Percentiles rank a stretch among this genome's conserved stretches.
phyloP scores from a whole-genome alignment of 1,140 invertebrate species.

The Drosophila arawakana region DNA sequence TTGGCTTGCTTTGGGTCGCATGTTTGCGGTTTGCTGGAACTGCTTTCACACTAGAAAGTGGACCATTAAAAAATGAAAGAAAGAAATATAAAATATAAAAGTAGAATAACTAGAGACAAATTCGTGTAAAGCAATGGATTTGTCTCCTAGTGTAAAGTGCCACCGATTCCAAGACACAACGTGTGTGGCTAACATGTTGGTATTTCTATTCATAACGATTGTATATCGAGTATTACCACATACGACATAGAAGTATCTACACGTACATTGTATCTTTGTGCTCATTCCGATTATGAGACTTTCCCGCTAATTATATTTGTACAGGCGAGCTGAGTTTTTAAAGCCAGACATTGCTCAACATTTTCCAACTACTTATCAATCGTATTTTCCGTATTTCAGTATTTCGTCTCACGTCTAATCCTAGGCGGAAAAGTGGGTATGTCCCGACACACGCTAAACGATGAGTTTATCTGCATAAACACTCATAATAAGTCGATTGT shows the following conservation, averaged over 20 bases:
- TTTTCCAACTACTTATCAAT: slow-evolving; percentile 44
- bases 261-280: slow-evolving; percentile 4
- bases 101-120: slow-evolving; percentile 50
- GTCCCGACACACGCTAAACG: slow-evolving; percentile 82
- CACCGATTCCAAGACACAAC: slow-evolving; percentile 44
- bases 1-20: slow-evolving; percentile 61
- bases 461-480: slow-evolving; percentile 82
- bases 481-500: slow-evolving; percentile 83
- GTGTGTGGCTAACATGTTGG: slow-evolving; percentile 61
- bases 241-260: background rate
- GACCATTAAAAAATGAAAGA: slow-evolving; percentile 43
- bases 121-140: slow-evolving; percentile 64
- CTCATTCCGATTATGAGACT: slow-evolving; percentile 51
- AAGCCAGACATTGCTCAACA: slow-evolving; percentile 48
- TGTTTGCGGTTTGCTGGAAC: slow-evolving; percentile 78
- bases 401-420: slow-evolving; percentile 46
- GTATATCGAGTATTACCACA: too few relatives aligned
- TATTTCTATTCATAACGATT: slow-evolving; percentile 47
- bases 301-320: slow-evolving; percentile 64
- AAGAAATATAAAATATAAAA: background rate
- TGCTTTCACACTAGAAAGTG: slow-evolving; percentile 52
- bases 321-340: slow-evolving; percentile 38
- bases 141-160: slow-evolving; percentile 45
- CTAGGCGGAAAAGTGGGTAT: slow-evolving; percentile 79
- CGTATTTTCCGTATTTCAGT: slow-evolving; percentile 73